Percentiles rank a stretch among this genome's conserved stretches.
Evolutionary conservation across 2,113 vertebrate genomes (phyloP).

Genomic region (Oplegnathus fasciatus): DNA sequence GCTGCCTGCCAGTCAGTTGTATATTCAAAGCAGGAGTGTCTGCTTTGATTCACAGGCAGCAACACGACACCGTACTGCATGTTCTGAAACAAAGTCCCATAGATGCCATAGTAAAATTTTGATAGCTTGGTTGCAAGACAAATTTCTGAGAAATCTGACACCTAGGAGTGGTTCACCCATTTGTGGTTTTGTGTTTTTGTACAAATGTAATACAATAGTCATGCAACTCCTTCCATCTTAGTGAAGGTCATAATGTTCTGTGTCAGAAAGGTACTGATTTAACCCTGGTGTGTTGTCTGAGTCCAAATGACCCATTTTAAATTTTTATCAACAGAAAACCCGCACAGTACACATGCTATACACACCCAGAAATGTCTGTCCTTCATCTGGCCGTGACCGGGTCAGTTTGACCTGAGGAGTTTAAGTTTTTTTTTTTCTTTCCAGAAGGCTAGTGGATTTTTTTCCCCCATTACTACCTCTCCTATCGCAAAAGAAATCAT

Average conservation of each 20-base stretch:
- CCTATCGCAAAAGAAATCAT: neutral
- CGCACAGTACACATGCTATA: neutral
- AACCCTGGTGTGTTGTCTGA: neutral
- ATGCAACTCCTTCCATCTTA: neutral
- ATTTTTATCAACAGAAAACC: neutral
- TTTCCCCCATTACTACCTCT: neutral
- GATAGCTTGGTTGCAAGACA: neutral
- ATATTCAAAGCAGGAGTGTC: constrained; percentile 24
- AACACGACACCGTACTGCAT: neutral
- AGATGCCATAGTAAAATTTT: neutral
- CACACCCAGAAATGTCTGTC: neutral
- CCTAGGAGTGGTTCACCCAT: neutral
- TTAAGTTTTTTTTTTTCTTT: neutral
- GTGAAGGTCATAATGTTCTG: neutral
- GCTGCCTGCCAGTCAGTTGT: constrained; percentile 28
- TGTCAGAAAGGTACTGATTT: constrained; percentile 16
- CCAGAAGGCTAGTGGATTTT: neutral
- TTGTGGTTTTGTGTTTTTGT: neutral
- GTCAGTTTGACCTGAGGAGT: neutral
- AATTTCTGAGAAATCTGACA: neutral
- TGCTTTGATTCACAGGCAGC: constrained; percentile 29
- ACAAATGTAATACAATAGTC: neutral
- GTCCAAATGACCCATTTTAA: neutral
- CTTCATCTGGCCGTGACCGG: neutral
- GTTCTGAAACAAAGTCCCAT: neutral